phyloP scores from a whole-genome alignment of 2,113 vertebrate species.

The Melospiza melodia region DNA sequence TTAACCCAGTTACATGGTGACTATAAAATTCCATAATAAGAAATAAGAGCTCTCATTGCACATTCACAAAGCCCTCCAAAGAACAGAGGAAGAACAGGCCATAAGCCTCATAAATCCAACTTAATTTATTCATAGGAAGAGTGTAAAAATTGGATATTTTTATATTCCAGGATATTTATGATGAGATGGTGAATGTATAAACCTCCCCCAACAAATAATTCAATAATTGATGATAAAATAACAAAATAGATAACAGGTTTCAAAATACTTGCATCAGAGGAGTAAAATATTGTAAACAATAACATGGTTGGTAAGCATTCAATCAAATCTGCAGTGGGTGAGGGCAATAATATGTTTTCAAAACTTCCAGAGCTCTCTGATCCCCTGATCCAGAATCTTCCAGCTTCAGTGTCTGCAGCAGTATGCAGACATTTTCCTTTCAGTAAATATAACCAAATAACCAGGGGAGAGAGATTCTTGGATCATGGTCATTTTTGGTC shows the following conservation, averaged over 20 bases:
- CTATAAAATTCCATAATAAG: conserved; percentile 34
- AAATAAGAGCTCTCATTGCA: conserved; percentile 37
- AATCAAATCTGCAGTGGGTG: background rate
- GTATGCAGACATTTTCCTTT: background rate
- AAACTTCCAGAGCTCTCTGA: background rate
- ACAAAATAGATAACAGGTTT: background rate
- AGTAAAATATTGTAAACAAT: background rate
- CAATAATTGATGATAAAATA: conserved; percentile 38
- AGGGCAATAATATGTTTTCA: background rate
- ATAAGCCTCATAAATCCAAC: conserved; percentile 43
- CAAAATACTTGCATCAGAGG: background rate
- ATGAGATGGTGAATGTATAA: background rate
- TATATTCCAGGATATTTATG: conserved; percentile 25
- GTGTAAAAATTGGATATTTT: conserved; percentile 23
- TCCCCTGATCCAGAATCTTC: background rate
- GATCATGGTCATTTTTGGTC: background rate
- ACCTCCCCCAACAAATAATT: background rate
- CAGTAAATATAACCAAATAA: background rate
- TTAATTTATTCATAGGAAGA: conserved; percentile 56
- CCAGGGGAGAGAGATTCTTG: background rate
- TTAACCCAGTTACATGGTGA: conserved; percentile 17
- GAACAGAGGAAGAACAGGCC: conserved; percentile 7
- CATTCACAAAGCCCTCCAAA: conserved; percentile 38
- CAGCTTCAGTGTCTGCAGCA: background rate
- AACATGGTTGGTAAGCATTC: background rate